Percentiles rank a stretch among this genome's conserved stretches.
Evolutionary conservation across 2,113 vertebrate species (phyloP).

Genomic region (human): DNA sequence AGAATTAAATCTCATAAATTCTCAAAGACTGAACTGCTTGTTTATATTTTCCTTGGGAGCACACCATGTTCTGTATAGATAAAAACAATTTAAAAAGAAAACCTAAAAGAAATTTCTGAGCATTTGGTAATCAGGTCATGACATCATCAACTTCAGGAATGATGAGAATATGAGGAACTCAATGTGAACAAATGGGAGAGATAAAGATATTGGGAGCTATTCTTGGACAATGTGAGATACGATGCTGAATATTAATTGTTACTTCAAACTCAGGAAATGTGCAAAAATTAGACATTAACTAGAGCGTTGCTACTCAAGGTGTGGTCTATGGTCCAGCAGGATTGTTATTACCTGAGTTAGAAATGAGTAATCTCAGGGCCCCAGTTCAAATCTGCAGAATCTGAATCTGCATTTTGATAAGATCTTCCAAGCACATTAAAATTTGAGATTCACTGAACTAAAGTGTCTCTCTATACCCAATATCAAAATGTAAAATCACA

Average conservation of each 20-base stretch:
- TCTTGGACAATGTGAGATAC: background rate
- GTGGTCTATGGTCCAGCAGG: background rate
- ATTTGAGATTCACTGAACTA: background rate
- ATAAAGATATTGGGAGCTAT: constrained; percentile 19
- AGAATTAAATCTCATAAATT: constrained; percentile 38
- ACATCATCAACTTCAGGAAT: constrained; percentile 20
- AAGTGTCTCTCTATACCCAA: background rate
- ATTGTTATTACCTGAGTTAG: background rate
- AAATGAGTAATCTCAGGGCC: background rate
- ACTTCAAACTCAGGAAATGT: background rate
- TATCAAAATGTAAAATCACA: background rate
- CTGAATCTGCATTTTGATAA: background rate
- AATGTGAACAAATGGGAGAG: constrained; percentile 41
- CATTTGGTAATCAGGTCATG: constrained; percentile 53
- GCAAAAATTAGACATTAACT: background rate
- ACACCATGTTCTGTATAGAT: constrained; percentile 39
- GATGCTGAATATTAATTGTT: constrained; percentile 39
- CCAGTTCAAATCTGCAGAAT: background rate
- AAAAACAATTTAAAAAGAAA: constrained; percentile 5
- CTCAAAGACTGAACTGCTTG: constrained; percentile 34
- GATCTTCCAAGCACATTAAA: background rate
- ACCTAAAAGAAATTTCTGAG: constrained; percentile 36
- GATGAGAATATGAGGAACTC: background rate
- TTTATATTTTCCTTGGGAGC: constrained; percentile 49
- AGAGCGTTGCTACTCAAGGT: background rate